Evolutionary conservation across 1,140 invertebrate genomes (phyloP).

Genomic region (Micrasema minimum): DNA sequence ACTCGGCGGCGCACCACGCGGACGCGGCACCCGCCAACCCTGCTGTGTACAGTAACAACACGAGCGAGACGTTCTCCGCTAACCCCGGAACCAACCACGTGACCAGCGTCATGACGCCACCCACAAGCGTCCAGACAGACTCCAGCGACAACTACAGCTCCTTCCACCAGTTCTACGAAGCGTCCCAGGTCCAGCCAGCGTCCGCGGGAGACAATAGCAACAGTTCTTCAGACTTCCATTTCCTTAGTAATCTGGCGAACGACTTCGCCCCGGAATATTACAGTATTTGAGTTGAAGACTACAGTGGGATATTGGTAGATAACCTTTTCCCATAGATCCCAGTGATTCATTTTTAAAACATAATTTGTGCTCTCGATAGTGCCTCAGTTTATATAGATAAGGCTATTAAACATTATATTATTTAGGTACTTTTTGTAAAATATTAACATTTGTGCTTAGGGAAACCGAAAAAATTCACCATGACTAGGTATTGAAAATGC

Average conservation of each 20-base stretch:
- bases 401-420: neutral
- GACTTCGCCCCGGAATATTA: constrained; percentile 93
- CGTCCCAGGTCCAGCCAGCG: constrained; percentile 65
- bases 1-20: constrained; percentile 57
- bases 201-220: constrained; percentile 82
- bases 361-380: constrained; percentile 50
- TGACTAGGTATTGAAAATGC: neutral
- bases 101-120: constrained; percentile 68
- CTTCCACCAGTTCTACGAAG: constrained; percentile 77
- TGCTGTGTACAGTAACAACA: constrained; percentile 53
- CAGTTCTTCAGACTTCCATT: constrained; percentile 91
- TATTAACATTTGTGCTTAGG: neutral
- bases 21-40: constrained; percentile 46
- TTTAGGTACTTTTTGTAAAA: constrained; percentile 8
- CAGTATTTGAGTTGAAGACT: constrained; percentile 72
- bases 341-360: constrained; percentile 27
- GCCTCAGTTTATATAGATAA: constrained; percentile 47
- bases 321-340: constrained; percentile 62
- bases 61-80: constrained; percentile 51
- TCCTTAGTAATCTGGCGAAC: constrained; percentile 88
- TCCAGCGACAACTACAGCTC: constrained; percentile 73
- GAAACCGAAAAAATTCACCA: neutral
- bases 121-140: constrained; percentile 68
- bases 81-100: constrained; percentile 54
- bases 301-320: constrained; percentile 45